Base-by-base conservation (phyloP, 2,797 vertebrate genomes). In the Myiotriccus ornatus region DNA sequence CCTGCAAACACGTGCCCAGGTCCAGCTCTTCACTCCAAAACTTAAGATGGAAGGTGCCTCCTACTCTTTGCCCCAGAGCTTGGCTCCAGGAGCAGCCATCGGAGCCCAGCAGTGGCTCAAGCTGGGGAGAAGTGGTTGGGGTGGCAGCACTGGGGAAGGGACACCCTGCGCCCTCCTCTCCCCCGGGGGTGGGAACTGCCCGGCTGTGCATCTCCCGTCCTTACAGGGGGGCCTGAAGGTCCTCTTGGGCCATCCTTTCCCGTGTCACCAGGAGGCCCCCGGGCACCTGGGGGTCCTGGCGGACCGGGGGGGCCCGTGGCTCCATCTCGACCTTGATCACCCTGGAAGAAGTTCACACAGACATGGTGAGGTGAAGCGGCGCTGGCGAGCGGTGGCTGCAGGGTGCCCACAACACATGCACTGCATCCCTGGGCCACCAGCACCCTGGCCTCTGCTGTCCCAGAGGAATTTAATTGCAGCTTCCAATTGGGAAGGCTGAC, bases 241-340 rank as follows among this genome's bases (percentile, higher is more conserved):
- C 99, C 99, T 86, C 98, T 98, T 76, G 99, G 99, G 37, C 99
- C 99, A 41, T 99, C 99, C 95, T 98, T 99, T 92, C 99, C 99
- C 2, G 98, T 99, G 97, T 99, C 99, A 37, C 99, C 99, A 87
- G 99, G 99, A 93, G 99, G 99, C 46, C 99, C 99, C 81, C 98
- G 97, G 86, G 98, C 98, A 56, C 99, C 99, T 24, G 99, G 99
- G 30, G 98, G 98, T 82, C 99, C 99, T 65, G 99, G 99, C 0
- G 98, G 98, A 65, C 99, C 99, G 0, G 99, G 99, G 70, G 98
- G 99, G 49, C 99, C 99, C 52, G 94, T 96, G 49, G 98, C 98
- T 96, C 99, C 99, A 81, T 98, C 98, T 94, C 98, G 98, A 71
- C 99, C 99, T 97, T 98, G 99, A 96, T 99, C 99, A 63, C 99